Percentiles rank a stretch among this genome's conserved stretches.
These are phyloP conservation scores for Falco biarmicus DNA, from an alignment of 2,797 vertebrate species.

Conservation along the genomic window DNA sequence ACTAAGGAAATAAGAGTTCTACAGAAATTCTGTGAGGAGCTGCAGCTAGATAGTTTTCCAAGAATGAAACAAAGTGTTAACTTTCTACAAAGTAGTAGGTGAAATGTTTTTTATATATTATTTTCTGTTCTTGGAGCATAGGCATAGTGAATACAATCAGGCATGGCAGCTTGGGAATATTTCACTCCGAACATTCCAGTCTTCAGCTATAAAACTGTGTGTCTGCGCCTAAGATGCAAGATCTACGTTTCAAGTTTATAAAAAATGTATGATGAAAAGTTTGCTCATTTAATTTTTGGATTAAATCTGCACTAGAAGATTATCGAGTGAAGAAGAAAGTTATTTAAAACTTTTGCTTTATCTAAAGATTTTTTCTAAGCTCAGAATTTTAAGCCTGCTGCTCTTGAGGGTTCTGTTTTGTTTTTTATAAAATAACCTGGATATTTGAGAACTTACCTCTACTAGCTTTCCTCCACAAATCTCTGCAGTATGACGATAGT, in stretches of 20 bases:
- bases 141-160: not conserved
- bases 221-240: not conserved
- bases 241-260: not conserved
- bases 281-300: not conserved
- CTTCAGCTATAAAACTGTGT: not conserved
- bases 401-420: not conserved
- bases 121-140: not conserved
- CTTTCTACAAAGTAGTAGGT: not conserved
- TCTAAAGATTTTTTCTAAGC: not conserved
- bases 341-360: not conserved
- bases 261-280: not conserved
- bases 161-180: not conserved
- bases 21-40: not conserved
- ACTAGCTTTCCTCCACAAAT: slow-evolving; percentile 87
- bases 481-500: slow-evolving; percentile 89
- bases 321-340: not conserved
- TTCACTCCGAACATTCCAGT: not conserved
- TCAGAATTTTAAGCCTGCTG: not conserved
- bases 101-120: not conserved
- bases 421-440: not conserved
- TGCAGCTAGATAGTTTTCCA: not conserved
- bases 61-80: not conserved
- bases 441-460: slow-evolving; percentile 82
- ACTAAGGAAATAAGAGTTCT: not conserved
- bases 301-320: not conserved